Evolutionary conservation across 2,797 vertebrate genomes (phyloP).

Genomic region (Tapirus indicus): DNA sequence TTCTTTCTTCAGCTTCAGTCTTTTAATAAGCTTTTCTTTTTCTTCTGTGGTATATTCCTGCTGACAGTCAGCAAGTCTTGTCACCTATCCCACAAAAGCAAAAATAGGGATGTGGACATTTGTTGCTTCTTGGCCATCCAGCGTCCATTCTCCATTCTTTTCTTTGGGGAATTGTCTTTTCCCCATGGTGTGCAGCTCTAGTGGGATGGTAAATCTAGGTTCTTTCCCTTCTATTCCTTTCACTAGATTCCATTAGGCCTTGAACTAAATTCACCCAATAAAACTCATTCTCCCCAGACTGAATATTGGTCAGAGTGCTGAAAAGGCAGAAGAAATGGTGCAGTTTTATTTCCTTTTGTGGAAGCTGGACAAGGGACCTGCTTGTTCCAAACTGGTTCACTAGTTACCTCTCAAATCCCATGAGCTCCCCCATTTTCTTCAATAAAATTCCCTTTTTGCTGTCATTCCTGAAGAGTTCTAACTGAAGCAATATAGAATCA

Average conservation of each 20-base stretch:
- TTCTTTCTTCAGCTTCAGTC: neutral
- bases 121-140: neutral
- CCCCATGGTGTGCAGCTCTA: neutral
- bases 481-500: neutral
- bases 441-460: neutral
- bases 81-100: neutral
- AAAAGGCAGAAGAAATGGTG: neutral
- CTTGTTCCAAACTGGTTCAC: neutral
- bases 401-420: neutral
- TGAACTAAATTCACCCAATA: neutral
- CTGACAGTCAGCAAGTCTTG: neutral
- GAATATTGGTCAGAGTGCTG: neutral
- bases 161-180: neutral
- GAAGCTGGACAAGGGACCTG: neutral
- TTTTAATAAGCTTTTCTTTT: neutral
- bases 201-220: neutral
- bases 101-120: neutral
- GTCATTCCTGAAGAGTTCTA: neutral
- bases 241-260: neutral
- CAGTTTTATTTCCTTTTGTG: slow-evolving; percentile 7
- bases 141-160: neutral
- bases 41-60: neutral
- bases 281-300: neutral
- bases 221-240: neutral
- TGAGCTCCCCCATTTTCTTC: neutral